phyloP scores from a whole-genome alignment of 2,797 vertebrate species.

The Poliocrania exsul region DNA sequence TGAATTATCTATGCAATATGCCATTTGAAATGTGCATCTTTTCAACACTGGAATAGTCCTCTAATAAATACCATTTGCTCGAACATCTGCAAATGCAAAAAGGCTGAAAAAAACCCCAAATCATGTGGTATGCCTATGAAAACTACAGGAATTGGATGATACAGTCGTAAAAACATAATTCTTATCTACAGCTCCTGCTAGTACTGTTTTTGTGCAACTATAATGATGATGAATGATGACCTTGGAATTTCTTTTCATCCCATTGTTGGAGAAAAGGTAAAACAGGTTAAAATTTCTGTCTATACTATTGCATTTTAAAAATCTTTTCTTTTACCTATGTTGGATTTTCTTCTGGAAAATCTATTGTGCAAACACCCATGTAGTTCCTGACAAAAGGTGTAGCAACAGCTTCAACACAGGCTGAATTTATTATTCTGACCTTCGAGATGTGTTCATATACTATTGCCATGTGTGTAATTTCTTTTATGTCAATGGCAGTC shows the following conservation, averaged over 20 bases:
- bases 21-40: slow-evolving; percentile 11
- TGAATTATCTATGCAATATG: not conserved
- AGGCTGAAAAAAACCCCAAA: slow-evolving; percentile 27
- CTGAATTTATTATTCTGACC: not conserved
- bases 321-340: not conserved
- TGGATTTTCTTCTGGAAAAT: not conserved
- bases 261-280: not conserved
- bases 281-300: not conserved
- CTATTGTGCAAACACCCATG: not conserved
- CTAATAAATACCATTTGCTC: slow-evolving; percentile 35
- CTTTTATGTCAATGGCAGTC: not conserved
- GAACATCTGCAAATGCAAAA: slow-evolving; percentile 39
- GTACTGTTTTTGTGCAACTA: not conserved
- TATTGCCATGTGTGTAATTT: not conserved
- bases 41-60: slow-evolving; percentile 1
- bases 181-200: not conserved
- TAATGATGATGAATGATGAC: not conserved
- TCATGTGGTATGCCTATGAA: not conserved
- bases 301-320: not conserved
- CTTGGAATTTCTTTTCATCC: not conserved
- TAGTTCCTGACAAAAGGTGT: not conserved
- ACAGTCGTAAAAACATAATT: not conserved
- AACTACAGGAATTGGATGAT: not conserved
- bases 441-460: not conserved
- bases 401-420: not conserved